Evolutionary conservation across 2,797 vertebrate species (phyloP), one percentile per base, ranked within the genome.

Genomic region (Hippopotamyrus pictus): DNA sequence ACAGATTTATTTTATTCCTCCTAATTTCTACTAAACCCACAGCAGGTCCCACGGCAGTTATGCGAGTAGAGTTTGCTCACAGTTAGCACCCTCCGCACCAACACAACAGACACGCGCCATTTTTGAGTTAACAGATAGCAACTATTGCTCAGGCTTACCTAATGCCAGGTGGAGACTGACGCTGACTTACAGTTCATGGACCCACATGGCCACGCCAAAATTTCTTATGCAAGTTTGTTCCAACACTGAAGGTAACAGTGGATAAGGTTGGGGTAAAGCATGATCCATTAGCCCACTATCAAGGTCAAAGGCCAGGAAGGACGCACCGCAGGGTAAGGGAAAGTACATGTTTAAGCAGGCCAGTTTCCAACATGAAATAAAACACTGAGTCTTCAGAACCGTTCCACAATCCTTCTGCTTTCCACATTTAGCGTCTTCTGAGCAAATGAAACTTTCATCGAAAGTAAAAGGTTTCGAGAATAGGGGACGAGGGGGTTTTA

Each of bases 341-440:
- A 46, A 46, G 76, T 82, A 82, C 76, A 44, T 46, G 76, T 82
- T 82, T 82, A 82, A 82, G 76, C 41, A 37, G 69, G 69, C 69
- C 33, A 14, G 33, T 17, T 37, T 73, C 69, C 69, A 73, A 73
- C 69, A 46, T 33, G 37, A 82, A 82, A 46, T n/a, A 46, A 19
- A 82, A 82, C 41, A 46, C 7, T 0, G 41, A 82, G 19, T 11
- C 76, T 82, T 82, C 76, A 22, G 76, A 82, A 46, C 37, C 7
- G 17, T 19, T 17, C 73, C 73, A 79, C 73, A 44, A 79, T n/a
- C 17, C 73, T 44, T 44, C 73, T 82, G 76, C 76, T 82, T 82
- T 46, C 37, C 41, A 46, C 41, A 82, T 46, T 82, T 82, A 82
- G 76, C 76, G 0, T 46, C 69, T 82, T 82, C 76, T 44, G 19